Base-by-base conservation (phyloP, 2,113 vertebrate genomes). In the Ifrita kowaldi region DNA sequence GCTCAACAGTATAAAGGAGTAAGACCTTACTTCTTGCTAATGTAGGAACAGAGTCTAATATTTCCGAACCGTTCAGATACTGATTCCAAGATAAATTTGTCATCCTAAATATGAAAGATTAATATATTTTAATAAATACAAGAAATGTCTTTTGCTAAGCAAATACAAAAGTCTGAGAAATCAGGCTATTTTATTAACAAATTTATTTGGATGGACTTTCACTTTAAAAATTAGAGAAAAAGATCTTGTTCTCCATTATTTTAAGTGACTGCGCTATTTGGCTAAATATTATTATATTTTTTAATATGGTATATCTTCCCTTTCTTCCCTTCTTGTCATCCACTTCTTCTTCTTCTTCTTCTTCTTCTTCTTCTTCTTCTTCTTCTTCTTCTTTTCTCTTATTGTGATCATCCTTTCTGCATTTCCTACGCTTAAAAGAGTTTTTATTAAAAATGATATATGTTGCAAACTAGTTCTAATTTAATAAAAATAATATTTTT, bases 341-440 rank as follows among this genome's bases (percentile, higher is more conserved):
- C n/a, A n/a, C 12, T 37, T 37, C n/a, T 74, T 2, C 18, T 46
- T 42, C 30, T 59, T 56, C 22, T 59, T 7, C 59, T 60, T 18
- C 20, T 56, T 21, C 32, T 56, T 57, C 20, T 37, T 7, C 21
- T 37, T 16, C 12, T 32, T n/a, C n/a, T 74, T 2, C 13, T 41
- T 47, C 26, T 64, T n/a, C n/a, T 60, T 8, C 59, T 39, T 18
- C 16, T 22, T 52, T 22, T 52, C 33, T 57, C 1, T 44, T 27
- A 15, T 16, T 4, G 52, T 23, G n/a, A 64, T 53, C 10, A 9
- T 1, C 3, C 3, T 53, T 65, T 26, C 3, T 2, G 2, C 10
- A 50, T 62, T 89, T 87, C 10, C 26, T 65, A 32, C 11, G 52
- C 2, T 35, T 77, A n/a, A 80, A 59, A 80, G 9, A 18, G 0